Base-by-base conservation (phyloP, 2,113 vertebrate species). In the Crotalus viridis region DNA sequence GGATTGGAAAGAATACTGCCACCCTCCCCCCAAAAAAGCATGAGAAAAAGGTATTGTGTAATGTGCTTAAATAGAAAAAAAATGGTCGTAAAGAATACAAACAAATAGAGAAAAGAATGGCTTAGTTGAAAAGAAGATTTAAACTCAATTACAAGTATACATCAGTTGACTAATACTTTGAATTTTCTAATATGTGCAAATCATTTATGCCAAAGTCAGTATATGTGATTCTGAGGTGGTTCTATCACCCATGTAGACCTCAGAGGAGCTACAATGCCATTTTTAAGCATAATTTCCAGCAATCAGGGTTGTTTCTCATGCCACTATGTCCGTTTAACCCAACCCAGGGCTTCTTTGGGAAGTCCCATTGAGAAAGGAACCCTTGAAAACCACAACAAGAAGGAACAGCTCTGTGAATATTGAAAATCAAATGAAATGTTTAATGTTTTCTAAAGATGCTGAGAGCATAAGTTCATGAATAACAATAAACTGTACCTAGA, bases 311-410 rank as follows among this genome's bases (percentile, higher is more conserved):
- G 59, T 55, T 96, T 96, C 93, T 96, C 91, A 94, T 64, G 93
- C 92, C 94, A 94, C 56, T 96, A 55, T 95, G 96, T 95, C 92
- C 33, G 52, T 91, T 90, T 93, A 95, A 96, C 95, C 93, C 92
- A 96, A 95, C 94, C 95, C 95, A 97, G 93, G 96, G 91, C 90
- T 95, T 94, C 96, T 93, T 88, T 96, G 96, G 97, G 96, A 97
- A 97, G 93, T 91, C 94, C 97, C 96, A 0, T 5, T 88, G 93
- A 97, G 94, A 96, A 24, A 94, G 51, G 92, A 96, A 97, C 96
- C 96, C 85, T 95, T 95, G 91, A 96, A 88, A 97, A 97, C 96
- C 96, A 95, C 96, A 97, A 95, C 46, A 97, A 96, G 85, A 74
- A 90, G 96, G 96, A 97, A 96, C 94, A 93, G 48, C 52, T 93